Percentiles rank a stretch among this genome's conserved stretches.
Conservation (phyloP, 2,113 vertebrate species). For the Carollia perspicillata region DNA sequence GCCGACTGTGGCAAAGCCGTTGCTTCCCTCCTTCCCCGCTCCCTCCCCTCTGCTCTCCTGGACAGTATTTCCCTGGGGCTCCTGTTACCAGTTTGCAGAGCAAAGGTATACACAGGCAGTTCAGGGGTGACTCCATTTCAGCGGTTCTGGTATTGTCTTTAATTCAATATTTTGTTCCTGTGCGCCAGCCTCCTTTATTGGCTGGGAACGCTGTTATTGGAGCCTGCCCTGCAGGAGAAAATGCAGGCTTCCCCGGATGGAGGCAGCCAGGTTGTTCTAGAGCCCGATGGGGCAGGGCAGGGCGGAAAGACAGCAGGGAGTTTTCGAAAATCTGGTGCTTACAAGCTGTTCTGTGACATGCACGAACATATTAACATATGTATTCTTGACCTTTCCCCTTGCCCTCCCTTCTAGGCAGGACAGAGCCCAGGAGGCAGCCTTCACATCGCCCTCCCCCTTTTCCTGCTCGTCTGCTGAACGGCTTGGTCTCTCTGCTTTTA, state of each 20-base stretch:
- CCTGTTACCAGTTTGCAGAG: conserved; percentile 66
- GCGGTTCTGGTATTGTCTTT: conserved; percentile 70
- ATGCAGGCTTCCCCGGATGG: conserved; percentile 36
- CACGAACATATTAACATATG: conserved; percentile 71
- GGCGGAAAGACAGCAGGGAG: not conserved
- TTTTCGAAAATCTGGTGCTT: conserved; percentile 24
- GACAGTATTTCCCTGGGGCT: conserved; percentile 73
- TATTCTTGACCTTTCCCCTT: conserved; percentile 58
- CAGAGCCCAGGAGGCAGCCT: conserved; percentile 35
- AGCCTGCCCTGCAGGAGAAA: conserved; percentile 73
- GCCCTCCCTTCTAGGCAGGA: conserved; percentile 24
- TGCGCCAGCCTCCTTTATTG: conserved; percentile 69
- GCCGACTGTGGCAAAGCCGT: not conserved
- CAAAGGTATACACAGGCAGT: conserved; percentile 60
- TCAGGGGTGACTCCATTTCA: conserved; percentile 61
- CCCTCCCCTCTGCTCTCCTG: not conserved
- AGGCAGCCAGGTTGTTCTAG: conserved; percentile 41
- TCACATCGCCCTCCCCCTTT: not conserved
- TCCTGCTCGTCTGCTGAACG: too few species aligned
- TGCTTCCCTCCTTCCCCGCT: not conserved
- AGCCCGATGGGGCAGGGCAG: conserved; percentile 54
- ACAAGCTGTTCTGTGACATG: conserved; percentile 22
- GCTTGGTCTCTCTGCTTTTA: not conserved
- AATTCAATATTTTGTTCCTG: conserved; percentile 78
- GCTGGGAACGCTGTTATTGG: conserved; percentile 71